Conservation (phyloP, 92 coral and sea anemone genomes). For the Paragorgia papillata region DNA sequence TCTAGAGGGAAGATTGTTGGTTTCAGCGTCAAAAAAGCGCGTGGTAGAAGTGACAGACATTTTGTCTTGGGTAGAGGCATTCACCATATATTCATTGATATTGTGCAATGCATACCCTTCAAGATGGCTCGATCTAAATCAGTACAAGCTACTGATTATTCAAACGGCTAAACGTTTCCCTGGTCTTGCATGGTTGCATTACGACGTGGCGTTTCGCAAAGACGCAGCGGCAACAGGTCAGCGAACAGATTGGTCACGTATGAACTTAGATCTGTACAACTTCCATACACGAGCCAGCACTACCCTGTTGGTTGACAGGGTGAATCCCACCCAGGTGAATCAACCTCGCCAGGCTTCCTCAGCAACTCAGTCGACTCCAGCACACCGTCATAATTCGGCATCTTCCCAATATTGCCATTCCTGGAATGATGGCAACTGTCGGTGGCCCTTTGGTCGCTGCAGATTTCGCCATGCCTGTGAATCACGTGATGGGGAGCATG, state of each 20-base stretch:
- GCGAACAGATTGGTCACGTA: constrained; percentile 35
- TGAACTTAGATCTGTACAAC: constrained; percentile 35
- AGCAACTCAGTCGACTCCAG: too few relatives aligned
- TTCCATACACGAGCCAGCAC: constrained; percentile 12
- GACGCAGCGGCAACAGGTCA: constrained; percentile 22
- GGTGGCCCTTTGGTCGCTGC: too few relatives aligned
- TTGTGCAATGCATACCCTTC: constrained; percentile 12
- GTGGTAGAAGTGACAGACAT: constrained; percentile 27
- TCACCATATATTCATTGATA: constrained; percentile 9
- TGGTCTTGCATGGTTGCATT: constrained; percentile 39
- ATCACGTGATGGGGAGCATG: too few relatives aligned
- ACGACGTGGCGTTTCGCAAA: constrained; percentile 32
- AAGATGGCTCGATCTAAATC: not conserved
- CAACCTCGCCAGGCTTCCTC: too few relatives aligned
- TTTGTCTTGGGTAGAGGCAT: constrained; percentile 21
- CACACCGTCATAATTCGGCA: too few relatives aligned
- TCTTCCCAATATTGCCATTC: too few relatives aligned
- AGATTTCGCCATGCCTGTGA: too few relatives aligned
- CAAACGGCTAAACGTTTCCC: constrained; percentile 21
- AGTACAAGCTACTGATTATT: constrained; percentile 40
- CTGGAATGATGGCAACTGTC: too few relatives aligned
- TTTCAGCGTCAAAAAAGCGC: too few relatives aligned
- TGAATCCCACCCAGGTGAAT: too few relatives aligned
- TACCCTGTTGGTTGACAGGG: not conserved
- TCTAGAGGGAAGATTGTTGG: too few relatives aligned